Evolutionary conservation across 2,797 vertebrate genomes (phyloP).

Genomic region (Hypotaenidia okinawae): DNA sequence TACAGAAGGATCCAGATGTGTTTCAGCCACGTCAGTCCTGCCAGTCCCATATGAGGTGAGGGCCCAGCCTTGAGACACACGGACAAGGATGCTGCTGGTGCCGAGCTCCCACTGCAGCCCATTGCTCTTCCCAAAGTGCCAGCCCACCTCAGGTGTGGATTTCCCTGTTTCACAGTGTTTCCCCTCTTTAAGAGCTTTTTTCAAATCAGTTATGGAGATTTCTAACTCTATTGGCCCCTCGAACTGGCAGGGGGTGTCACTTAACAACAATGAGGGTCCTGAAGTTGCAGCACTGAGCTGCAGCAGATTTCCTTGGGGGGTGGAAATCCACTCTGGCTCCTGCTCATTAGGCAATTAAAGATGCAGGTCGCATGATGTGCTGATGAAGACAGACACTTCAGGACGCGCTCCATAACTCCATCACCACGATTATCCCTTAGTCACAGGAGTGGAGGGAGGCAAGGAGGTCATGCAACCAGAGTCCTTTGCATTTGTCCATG

Average conservation of each 20-base stretch:
- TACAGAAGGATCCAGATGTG: background rate
- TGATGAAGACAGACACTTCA: background rate
- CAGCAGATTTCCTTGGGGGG: background rate
- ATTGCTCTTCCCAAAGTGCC: background rate
- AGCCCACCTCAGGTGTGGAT: fast-evolving
- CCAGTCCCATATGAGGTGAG: fast-evolving
- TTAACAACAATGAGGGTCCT: background rate
- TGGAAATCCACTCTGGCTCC: background rate
- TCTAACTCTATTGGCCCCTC: background rate
- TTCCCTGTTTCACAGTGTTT: background rate
- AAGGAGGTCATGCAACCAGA: background rate
- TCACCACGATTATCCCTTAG: background rate
- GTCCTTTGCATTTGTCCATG: background rate
- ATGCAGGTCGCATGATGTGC: background rate
- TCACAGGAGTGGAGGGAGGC: background rate
- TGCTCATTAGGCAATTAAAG: background rate
- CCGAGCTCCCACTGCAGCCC: background rate
- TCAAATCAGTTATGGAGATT: background rate
- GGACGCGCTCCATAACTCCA: background rate
- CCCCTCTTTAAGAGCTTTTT: background rate
- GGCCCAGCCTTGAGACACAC: fast-evolving
- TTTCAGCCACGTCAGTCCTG: background rate
- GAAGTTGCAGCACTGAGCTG: background rate
- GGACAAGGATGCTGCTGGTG: background rate
- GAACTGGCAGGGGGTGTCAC: background rate